These are phyloP conservation scores for Eumeta japonica DNA, from an alignment of 1,140 invertebrate genomes.

Conservation along the genomic window DNA sequence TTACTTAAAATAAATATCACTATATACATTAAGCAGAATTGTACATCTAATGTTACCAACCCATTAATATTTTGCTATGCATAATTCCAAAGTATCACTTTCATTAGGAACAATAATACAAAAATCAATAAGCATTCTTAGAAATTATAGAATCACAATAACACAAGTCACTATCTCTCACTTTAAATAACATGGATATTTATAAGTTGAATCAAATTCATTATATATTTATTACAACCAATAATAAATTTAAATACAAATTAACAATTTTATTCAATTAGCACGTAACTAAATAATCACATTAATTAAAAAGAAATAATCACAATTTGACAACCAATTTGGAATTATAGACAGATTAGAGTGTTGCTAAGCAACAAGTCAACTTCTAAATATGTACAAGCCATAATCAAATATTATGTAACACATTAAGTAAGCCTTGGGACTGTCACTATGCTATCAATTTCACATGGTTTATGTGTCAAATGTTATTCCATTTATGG, in stretches of 20 bases:
- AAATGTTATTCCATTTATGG: constrained; percentile 40
- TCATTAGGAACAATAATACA: neutral
- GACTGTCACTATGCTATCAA: neutral
- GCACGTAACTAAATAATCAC: neutral
- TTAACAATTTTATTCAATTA: neutral
- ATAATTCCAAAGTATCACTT: too few species aligned
- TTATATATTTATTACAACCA: neutral
- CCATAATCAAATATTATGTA: neutral
- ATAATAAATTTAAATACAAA: neutral
- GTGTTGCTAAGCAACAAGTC: neutral
- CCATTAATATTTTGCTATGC: too few species aligned
- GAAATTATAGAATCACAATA: neutral
- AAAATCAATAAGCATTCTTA: neutral
- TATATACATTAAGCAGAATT: too few species aligned
- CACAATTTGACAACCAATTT: neutral
- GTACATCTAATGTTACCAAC: too few species aligned
- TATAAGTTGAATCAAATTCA: neutral
- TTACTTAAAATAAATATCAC: too few species aligned
- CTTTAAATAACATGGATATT: neutral
- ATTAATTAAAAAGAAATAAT: neutral
- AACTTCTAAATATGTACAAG: neutral
- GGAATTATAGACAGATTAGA: neutral
- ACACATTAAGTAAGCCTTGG: neutral
- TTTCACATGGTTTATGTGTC: neutral
- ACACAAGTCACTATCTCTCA: neutral